A percentile compares a stretch with the other conserved stretches of the same genome.
phyloP scores from a whole-genome alignment of 1,140 invertebrate species.

The Leptopilina clavipes region DNA sequence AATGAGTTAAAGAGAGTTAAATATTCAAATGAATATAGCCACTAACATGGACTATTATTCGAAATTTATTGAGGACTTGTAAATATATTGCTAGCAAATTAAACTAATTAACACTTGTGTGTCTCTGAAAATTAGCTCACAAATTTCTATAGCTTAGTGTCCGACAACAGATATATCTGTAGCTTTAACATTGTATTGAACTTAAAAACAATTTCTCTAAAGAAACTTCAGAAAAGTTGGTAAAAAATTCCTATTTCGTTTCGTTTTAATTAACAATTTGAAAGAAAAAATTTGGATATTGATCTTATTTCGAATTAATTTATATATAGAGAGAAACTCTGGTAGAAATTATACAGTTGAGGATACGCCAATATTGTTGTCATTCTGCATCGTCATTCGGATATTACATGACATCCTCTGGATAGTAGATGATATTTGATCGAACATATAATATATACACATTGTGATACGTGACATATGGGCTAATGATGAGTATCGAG shows the following conservation, averaged over 20 bases:
- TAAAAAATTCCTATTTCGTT: no score
- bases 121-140: neutral
- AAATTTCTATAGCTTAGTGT: neutral
- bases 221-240: no score
- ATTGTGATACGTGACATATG: constrained; percentile 9
- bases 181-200: no score
- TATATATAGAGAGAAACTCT: neutral
- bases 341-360: neutral
- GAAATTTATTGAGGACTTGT: neutral
- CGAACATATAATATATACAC: neutral
- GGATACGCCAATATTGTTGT: neutral
- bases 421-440: neutral
- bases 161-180: no score
- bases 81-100: neutral
- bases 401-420: neutral
- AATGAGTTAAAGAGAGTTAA: neutral
- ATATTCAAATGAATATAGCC: neutral
- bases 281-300: no score
- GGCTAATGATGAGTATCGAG: neutral
- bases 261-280: no score
- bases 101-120: neutral
- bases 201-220: no score
- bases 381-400: neutral
- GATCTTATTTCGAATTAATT: no score
- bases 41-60: neutral